Base-by-base conservation (phyloP, 1,140 invertebrate genomes). In the Epicauta chinensis region DNA sequence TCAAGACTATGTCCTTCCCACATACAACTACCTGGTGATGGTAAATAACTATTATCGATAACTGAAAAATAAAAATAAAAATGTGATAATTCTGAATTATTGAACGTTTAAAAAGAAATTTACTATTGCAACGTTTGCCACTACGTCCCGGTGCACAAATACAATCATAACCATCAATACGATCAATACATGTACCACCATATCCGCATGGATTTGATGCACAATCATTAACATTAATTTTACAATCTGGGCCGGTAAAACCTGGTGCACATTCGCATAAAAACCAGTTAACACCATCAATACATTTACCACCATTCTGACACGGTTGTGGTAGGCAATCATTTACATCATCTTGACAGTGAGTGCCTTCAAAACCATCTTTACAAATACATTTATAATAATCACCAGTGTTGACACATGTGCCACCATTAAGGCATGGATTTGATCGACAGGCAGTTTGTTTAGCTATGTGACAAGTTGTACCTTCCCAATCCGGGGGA, bases 261-360 rank as follows among this genome's bases (percentile, higher is more conserved):
- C 90, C 78, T 57, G 78, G 60, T 7, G 85, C 80, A 68, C 90
- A 93, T 59, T 89, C 79, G 67, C 78, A 86, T 39, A 73, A 74
- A 67, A 79, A 90, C 86, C 80, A 89, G 70, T 86, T 91, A 46
- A 83, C 80, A 0, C 87, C 87, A 62, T 90, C 88, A 4, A 87
- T 80, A 65, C 84, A 89, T 54, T 82, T 83, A 3, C 82, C 86
- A n/a, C 84, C 84, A 64, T 88, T 87, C 17, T 85, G 77, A 65
- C 86, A 89, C 0, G 86, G 83, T 50, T 77, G 73, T 2, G 74
- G 75, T 29, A 74, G 73, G 54, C 81, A 84, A 56, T 83, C 80
- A 58, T 83, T 79, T 12, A 83, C 77, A 60, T 84, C 80, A n/a
- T 79, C 70, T 52, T 80, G 76, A 45, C 81, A 84, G 38, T 79